Conservation (phyloP, 2,113 vertebrate genomes). For the crab-eating macaque (Macaca fascicularis) region T2T-MFA8v1.1 NC_088387.1:82606001-82606500, state of each 20-base stretch:
- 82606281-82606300: background rate
- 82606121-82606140: background rate
- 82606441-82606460: too few species aligned
- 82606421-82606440: too few species aligned
- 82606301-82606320: too few species aligned
- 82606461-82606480: too few species aligned
- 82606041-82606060: constrained; percentile 9
- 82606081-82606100: background rate
- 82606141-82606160: background rate
- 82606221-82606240: background rate
- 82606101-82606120: constrained; percentile 2
- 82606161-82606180: background rate
- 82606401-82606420: too few species aligned
- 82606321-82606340: too few species aligned
- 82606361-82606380: too few species aligned
- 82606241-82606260: background rate
- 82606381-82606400: too few species aligned
- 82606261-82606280: background rate
- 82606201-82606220: constrained; percentile 1
- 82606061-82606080: background rate
- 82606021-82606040: background rate
- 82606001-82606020: constrained; percentile 14
- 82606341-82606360: too few species aligned
- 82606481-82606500: too few species aligned
- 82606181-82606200: background rate